Percentiles rank a stretch among this genome's conserved stretches.
These are phyloP conservation scores for Tenthredo scrophulariae DNA, from an alignment of 2,888 invertebrate species.

Conservation along the genomic window DNA sequence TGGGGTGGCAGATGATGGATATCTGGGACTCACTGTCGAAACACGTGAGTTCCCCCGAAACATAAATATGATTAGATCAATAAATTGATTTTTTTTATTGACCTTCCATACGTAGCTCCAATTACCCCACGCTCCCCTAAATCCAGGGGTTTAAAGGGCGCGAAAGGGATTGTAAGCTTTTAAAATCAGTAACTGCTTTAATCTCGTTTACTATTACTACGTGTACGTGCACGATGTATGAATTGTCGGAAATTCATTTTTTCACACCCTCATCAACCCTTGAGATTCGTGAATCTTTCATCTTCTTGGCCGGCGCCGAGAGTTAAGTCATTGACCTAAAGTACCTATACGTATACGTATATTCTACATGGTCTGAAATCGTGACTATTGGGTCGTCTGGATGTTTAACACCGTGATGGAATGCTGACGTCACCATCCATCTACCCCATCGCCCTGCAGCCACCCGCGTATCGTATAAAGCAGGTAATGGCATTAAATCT, in stretches of 20 bases:
- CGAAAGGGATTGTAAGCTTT: not conserved
- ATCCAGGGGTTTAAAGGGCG: not conserved
- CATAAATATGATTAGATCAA: no score
- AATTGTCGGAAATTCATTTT: not conserved
- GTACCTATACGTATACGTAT: not conserved
- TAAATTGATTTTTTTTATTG: no score
- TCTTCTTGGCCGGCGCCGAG: not conserved
- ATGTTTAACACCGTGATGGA: constrained; percentile 62
- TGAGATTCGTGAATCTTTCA: not conserved
- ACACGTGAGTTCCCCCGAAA: no score
- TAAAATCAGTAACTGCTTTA: not conserved
- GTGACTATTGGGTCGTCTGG: constrained; percentile 35
- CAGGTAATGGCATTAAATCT: constrained; percentile 66
- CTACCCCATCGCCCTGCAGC: constrained; percentile 63
- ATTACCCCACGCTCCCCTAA: no score
- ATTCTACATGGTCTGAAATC: not conserved
- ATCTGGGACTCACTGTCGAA: no score
- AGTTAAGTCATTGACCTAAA: not conserved
- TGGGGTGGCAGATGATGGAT: no score
- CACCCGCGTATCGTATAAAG: constrained; percentile 62
- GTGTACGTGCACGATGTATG: no score
- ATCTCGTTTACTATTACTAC: not conserved
- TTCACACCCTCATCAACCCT: no score
- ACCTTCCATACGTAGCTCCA: no score
- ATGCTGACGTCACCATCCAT: constrained; percentile 66